Conservation (phyloP, 2,113 vertebrate genomes). For the Progne subis region DNA sequence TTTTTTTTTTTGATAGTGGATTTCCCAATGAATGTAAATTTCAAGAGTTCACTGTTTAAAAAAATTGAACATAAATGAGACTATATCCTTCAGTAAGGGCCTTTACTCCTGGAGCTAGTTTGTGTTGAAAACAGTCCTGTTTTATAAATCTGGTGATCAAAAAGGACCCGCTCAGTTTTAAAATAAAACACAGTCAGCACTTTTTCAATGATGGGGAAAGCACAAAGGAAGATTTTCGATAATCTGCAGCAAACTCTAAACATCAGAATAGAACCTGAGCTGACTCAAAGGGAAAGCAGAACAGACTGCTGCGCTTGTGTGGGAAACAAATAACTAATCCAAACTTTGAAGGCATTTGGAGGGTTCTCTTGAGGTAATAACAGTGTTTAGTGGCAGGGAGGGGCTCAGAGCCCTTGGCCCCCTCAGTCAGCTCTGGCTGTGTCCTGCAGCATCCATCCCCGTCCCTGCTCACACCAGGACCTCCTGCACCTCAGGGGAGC, state of each 20-base stretch:
- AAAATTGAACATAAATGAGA: not conserved
- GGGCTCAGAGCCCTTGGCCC: not conserved
- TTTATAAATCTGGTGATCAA: not conserved
- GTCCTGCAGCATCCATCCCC: not conserved
- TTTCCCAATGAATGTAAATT: not conserved
- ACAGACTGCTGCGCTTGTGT: not conserved
- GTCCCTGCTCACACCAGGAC: not conserved
- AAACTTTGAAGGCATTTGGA: not conserved
- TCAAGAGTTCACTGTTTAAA: not conserved
- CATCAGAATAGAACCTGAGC: not conserved
- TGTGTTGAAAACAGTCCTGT: not conserved
- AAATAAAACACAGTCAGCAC: not conserved
- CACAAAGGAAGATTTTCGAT: not conserved
- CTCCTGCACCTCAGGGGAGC: not conserved
- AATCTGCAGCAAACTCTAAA: too few relatives aligned
- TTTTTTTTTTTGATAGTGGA: not conserved
- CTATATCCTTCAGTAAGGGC: accelerated
- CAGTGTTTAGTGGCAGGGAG: accelerated
- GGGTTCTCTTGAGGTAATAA: not conserved
- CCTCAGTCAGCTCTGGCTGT: not conserved
- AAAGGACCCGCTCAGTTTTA: not conserved
- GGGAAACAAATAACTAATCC: not conserved
- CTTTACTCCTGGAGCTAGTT: not conserved
- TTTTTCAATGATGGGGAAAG: not conserved
- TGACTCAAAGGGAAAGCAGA: not conserved